phyloP scores from a whole-genome alignment of 2,888 invertebrate genomes.

The Eulithis testata region DNA sequence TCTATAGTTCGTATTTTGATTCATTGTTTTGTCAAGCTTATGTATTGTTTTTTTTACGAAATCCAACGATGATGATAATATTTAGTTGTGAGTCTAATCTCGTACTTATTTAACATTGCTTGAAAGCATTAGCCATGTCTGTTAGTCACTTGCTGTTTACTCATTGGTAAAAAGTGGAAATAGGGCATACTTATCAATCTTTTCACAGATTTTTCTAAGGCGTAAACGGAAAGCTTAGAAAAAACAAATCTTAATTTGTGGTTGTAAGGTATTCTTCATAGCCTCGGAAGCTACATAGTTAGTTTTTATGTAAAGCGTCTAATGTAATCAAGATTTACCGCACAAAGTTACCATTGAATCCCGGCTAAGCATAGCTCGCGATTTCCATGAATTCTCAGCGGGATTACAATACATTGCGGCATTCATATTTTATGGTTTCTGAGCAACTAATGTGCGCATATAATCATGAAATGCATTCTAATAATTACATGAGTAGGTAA shows the following conservation, averaged over 20 bases:
- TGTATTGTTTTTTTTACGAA: no score
- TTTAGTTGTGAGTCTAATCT: no score
- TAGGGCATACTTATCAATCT: no score
- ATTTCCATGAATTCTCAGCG: slow-evolving; percentile 11
- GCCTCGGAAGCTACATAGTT: background rate
- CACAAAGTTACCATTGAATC: slow-evolving; percentile 3
- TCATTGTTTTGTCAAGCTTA: slow-evolving; percentile 1
- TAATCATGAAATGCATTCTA: slow-evolving; percentile 25
- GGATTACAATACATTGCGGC: slow-evolving; percentile 9
- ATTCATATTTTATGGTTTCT: slow-evolving; percentile 32
- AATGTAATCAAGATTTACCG: background rate
- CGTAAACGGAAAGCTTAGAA: no score
- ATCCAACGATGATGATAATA: no score
- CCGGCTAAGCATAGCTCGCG: slow-evolving; percentile 4
- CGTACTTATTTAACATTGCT: no score
- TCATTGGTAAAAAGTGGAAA: no score
- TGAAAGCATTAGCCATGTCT: no score
- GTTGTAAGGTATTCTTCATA: no score
- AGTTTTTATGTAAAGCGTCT: background rate
- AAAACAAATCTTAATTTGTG: no score
- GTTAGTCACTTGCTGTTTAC: no score
- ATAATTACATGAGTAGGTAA: slow-evolving; percentile 1
- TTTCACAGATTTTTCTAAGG: no score
- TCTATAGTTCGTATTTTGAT: slow-evolving; percentile 12
- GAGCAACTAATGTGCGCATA: slow-evolving; percentile 20